A percentile compares a stretch with the other conserved stretches of the same genome.
These are phyloP conservation scores for Emys orbicularis DNA, from an alignment of 2,797 vertebrate genomes.

Conservation along the genomic window DNA sequence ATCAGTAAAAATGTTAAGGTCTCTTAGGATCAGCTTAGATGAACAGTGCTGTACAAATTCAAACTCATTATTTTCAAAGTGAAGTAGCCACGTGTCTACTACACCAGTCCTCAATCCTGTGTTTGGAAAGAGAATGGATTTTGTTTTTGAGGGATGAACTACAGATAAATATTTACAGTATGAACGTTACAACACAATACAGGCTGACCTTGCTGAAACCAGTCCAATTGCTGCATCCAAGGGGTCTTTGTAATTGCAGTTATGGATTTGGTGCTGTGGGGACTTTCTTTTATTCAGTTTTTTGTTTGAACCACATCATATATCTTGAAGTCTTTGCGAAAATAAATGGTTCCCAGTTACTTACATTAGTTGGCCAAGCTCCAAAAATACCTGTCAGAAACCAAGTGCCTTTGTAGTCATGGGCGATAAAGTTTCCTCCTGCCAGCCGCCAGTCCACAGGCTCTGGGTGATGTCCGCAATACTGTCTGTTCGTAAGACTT, in stretches of 20 bases:
- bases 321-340: conserved; percentile 91
- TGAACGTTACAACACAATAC: background rate
- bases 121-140: background rate
- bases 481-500: conserved; percentile 89
- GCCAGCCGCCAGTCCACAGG: background rate
- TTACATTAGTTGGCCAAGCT: conserved; percentile 31
- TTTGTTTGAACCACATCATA: conserved; percentile 85
- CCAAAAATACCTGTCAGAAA: conserved; percentile 90
- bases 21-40: background rate
- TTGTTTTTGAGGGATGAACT: background rate
- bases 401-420: conserved; percentile 83
- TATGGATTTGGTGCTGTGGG: background rate
- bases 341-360: conserved; percentile 73
- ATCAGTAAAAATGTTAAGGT: background rate
- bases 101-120: background rate
- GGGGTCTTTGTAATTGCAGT: background rate
- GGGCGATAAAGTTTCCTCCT: conserved; percentile 84
- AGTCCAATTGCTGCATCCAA: background rate
- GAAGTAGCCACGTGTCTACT: background rate
- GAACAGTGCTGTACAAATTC: background rate
- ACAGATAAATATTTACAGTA: background rate
- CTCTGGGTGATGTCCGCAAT: conserved; percentile 81
- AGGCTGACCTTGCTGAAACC: background rate
- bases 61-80: background rate
- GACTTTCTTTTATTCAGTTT: conserved; percentile 47